Evolutionary conservation across 2,888 invertebrate genomes (phyloP).

Genomic region (Phyllotreta cruciferae): DNA sequence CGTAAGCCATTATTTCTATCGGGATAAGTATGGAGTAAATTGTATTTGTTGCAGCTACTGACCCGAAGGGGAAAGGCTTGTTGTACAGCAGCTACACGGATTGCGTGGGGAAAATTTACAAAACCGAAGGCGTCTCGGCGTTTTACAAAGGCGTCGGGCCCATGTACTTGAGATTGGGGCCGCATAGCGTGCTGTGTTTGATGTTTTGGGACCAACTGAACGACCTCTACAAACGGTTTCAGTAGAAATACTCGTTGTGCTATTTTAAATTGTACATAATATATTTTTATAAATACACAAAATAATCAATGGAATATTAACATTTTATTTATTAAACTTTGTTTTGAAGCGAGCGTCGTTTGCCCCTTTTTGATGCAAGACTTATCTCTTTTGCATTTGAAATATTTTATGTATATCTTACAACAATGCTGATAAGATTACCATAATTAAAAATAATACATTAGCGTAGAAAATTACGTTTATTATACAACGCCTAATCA

Average conservation of each 20-base stretch:
- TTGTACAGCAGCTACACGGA: constrained; percentile 78
- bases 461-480: too few relatives aligned
- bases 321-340: too few relatives aligned
- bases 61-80: constrained; percentile 66
- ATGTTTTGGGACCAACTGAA: constrained; percentile 86
- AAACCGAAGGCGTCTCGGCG: constrained; percentile 78
- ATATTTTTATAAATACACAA: background rate
- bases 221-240: constrained; percentile 35
- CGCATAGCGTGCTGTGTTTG: constrained; percentile 86
- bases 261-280: constrained; percentile 18
- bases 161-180: constrained; percentile 86
- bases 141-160: constrained; percentile 92
- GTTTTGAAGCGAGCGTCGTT: too few relatives aligned
- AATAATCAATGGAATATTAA: background rate
- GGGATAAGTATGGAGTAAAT: background rate
- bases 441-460: too few relatives aligned
- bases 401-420: too few relatives aligned
- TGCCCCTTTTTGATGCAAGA: too few relatives aligned
- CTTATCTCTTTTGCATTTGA: too few relatives aligned
- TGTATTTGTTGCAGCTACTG: constrained; percentile 61
- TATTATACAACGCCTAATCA: too few relatives aligned
- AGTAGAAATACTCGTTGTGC: too few relatives aligned
- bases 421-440: too few relatives aligned
- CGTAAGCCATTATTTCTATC: constrained; percentile 62
- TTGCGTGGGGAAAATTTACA: constrained; percentile 78